Percentiles rank a stretch among this genome's conserved stretches.
Conservation (phyloP, 2,888 invertebrate genomes). For the Cordilura impudica region DNA sequence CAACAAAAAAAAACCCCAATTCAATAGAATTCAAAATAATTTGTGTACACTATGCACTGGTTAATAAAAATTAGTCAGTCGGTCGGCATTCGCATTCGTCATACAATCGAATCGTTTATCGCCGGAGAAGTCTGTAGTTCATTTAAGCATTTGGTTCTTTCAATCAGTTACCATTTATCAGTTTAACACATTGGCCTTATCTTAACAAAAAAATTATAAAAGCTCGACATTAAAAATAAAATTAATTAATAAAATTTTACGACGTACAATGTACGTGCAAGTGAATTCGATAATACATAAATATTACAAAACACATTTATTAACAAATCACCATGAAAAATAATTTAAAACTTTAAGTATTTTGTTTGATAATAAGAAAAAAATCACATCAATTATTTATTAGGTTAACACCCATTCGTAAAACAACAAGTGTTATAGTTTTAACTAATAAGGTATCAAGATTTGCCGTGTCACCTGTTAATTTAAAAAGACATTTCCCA, state of each 20-base stretch:
- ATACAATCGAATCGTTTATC: conserved; percentile 6
- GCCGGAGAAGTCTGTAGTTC: not conserved
- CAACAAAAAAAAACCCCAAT: conserved; percentile 35
- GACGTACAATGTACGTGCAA: not conserved
- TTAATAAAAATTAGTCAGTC: conserved; percentile 16
- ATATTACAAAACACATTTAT: too few relatives aligned
- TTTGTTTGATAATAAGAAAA: not conserved
- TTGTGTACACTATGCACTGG: not conserved
- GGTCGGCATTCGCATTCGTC: conserved; percentile 13
- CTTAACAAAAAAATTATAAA: not conserved
- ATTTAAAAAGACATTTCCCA: not conserved
- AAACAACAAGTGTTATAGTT: not conserved
- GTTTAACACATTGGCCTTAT: conserved; percentile 22
- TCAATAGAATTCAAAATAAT: conserved; percentile 29
- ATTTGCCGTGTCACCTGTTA: not conserved
- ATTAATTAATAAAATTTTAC: conserved; percentile 11
- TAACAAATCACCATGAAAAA: conserved; percentile 19
- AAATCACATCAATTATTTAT: conserved; percentile 1
- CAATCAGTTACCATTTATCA: conserved; percentile 31
- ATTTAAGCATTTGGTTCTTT: conserved; percentile 5
- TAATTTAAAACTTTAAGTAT: conserved; percentile 7
- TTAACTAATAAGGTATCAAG: conserved; percentile 1
- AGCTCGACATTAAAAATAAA: not conserved
- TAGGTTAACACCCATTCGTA: conserved; percentile 8
- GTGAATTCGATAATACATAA: not conserved